Evolutionary conservation across 2,797 vertebrate species (phyloP).

Genomic region (Triplophysa bombifrons): DNA sequence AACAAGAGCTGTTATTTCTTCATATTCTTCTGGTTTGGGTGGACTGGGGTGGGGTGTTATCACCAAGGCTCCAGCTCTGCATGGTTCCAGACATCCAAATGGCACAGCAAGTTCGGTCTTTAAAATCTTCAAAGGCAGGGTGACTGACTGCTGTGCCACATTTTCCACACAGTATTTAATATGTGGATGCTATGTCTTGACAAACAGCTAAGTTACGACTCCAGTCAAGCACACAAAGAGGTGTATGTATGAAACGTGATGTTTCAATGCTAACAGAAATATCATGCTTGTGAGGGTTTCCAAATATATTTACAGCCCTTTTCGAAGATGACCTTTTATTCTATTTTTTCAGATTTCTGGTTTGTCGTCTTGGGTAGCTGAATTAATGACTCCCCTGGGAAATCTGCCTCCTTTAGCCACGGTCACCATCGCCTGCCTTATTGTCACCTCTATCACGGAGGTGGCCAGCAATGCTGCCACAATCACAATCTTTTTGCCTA

Average conservation of each 20-base stretch:
- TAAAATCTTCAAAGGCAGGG: conserved; percentile 38
- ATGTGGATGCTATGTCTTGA: conserved; percentile 12
- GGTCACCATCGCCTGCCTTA: conserved; percentile 82
- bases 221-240: conserved; percentile 10
- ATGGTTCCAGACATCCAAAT: conserved; percentile 49
- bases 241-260: neutral
- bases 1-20: conserved; percentile 25
- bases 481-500: conserved; percentile 89
- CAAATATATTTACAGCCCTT: neutral
- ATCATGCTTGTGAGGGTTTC: neutral
- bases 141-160: conserved; percentile 27
- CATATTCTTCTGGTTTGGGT: conserved; percentile 32
- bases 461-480: conserved; percentile 92
- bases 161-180: conserved; percentile 19
- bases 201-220: conserved; percentile 33
- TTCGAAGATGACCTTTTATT: neutral
- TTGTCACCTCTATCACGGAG: conserved; percentile 89
- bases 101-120: conserved; percentile 47
- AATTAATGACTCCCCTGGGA: conserved; percentile 84
- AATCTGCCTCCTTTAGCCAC: conserved; percentile 80
- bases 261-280: neutral
- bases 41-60: conserved; percentile 29
- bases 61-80: conserved; percentile 36
- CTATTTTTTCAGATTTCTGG: conserved; percentile 73
- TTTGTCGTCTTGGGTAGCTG: conserved; percentile 86